phyloP scores from a whole-genome alignment of 2,888 invertebrate species.

The Tetropium fuscum region DNA sequence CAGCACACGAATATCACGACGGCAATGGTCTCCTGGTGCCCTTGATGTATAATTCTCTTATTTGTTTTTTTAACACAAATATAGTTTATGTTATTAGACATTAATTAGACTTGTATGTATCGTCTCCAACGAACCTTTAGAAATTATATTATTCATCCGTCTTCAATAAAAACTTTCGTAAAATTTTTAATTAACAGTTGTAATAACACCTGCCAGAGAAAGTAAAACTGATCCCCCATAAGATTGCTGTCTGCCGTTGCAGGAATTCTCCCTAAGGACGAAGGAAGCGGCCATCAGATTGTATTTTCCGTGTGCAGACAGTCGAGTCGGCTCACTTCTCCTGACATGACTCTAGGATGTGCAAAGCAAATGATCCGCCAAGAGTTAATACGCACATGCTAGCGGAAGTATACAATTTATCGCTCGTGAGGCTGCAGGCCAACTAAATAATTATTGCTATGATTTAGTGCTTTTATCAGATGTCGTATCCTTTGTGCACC shows the following conservation, averaged over 20 bases:
- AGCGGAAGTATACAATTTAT: slow-evolving; percentile 53
- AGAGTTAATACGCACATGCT: slow-evolving; percentile 34
- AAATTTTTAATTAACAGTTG: no score
- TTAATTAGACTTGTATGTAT: no score
- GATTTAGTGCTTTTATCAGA: slow-evolving; percentile 45
- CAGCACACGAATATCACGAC: no score
- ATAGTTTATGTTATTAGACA: no score
- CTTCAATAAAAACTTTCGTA: no score
- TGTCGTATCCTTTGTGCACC: not conserved
- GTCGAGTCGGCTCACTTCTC: not conserved
- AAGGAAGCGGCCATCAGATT: not conserved
- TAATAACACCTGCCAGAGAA: no score
- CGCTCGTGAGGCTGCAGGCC: slow-evolving; percentile 42
- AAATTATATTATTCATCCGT: no score
- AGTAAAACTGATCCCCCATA: not conserved
- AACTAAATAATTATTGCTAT: slow-evolving; percentile 49
- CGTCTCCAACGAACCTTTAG: no score
- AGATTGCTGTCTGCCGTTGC: not conserved
- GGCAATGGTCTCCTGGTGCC: no score
- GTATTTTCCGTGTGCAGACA: not conserved
- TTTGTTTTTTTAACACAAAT: no score
- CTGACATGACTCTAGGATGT: slow-evolving; percentile 5
- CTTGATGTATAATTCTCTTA: no score
- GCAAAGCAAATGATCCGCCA: slow-evolving; percentile 21
- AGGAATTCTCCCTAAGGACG: not conserved